Evolutionary conservation across 2,113 vertebrate species (phyloP).

Genomic region (Uropsilus gracilis): DNA sequence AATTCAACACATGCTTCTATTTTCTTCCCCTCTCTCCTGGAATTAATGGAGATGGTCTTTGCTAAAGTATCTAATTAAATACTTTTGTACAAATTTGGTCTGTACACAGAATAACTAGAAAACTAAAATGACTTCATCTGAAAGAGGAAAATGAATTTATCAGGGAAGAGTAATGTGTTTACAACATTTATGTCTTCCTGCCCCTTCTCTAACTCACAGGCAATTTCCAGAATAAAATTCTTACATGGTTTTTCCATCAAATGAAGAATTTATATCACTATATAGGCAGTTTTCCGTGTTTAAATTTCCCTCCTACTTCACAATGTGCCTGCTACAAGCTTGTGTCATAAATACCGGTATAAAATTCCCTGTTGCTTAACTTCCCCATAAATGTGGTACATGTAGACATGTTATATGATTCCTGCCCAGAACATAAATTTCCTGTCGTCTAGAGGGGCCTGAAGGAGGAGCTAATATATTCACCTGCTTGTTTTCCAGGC

Average conservation of each 20-base stretch:
- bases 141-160: conserved; percentile 26
- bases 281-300: conserved; percentile 60
- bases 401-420: conserved; percentile 64
- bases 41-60: conserved; percentile 42
- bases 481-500: conserved; percentile 81
- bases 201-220: conserved; percentile 58
- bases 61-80: conserved; percentile 28
- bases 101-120: neutral
- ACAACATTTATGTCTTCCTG: conserved; percentile 60
- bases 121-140: neutral
- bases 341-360: conserved; percentile 78
- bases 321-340: conserved; percentile 75
- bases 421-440: conserved; percentile 74
- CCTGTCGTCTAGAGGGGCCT: conserved; percentile 70
- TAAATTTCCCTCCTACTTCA: conserved; percentile 44
- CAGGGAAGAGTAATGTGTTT: neutral
- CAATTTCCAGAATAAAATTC: conserved; percentile 76
- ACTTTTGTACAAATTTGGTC: neutral
- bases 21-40: conserved; percentile 22
- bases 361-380: conserved; percentile 75
- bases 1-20: conserved; percentile 26
- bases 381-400: conserved; percentile 69
- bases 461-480: conserved; percentile 74
- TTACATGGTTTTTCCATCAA: conserved; percentile 70
- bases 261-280: conserved; percentile 61